Conservation (phyloP, 2,113 vertebrate species). For the Dromiciops gliroides region DNA sequence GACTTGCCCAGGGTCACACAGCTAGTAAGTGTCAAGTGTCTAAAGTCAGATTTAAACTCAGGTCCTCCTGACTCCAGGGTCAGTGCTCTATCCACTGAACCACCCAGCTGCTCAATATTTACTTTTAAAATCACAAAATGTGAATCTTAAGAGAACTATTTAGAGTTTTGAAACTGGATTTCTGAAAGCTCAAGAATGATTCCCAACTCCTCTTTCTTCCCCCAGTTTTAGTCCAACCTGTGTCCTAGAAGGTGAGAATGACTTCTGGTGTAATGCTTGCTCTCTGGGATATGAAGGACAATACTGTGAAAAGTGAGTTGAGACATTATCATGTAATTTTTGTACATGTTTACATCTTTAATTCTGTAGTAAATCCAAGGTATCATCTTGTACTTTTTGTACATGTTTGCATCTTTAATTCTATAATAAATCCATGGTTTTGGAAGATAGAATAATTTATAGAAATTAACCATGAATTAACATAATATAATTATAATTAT, state of each 20-base stretch:
- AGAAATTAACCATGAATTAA: neutral
- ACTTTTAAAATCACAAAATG: neutral
- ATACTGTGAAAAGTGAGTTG: constrained; percentile 91
- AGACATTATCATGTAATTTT: accelerated
- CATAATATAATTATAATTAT: neutral
- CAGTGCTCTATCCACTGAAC: too few relatives aligned
- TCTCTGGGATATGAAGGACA: constrained; percentile 91
- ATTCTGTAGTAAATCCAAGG: too few relatives aligned
- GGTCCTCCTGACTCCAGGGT: too few relatives aligned
- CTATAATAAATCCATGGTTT: neutral
- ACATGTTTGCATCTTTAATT: neutral
- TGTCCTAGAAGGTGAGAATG: constrained; percentile 83
- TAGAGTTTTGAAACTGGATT: neutral
- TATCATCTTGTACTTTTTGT: too few relatives aligned
- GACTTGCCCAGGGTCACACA: too few relatives aligned
- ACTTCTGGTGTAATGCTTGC: constrained; percentile 91
- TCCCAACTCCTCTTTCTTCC: constrained; percentile 41
- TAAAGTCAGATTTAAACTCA: too few relatives aligned
- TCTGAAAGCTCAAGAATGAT: neutral
- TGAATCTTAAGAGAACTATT: neutral
- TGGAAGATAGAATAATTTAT: neutral
- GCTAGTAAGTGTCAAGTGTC: too few relatives aligned
- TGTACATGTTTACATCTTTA: accelerated
- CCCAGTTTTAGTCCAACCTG: constrained; percentile 94
- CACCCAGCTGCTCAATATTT: too few relatives aligned